These are phyloP conservation scores for Hymenochirus boettgeri DNA, from an alignment of 2,113 vertebrate genomes.

Conservation along the genomic window DNA sequence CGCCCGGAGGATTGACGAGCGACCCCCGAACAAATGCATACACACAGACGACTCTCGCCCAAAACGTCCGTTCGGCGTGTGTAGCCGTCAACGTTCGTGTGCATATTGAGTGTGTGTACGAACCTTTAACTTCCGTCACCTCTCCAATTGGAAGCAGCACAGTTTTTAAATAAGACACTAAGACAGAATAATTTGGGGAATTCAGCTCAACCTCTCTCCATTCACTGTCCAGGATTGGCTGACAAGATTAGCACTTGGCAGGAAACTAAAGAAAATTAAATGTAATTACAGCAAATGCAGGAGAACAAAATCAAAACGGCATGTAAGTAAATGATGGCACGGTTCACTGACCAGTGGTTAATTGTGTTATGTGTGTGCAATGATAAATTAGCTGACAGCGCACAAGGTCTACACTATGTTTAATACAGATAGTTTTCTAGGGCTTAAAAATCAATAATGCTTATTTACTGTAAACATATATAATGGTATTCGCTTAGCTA, in stretches of 20 bases:
- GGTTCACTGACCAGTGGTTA: background rate
- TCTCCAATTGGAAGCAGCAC: no score
- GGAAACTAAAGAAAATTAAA: constrained; percentile 11
- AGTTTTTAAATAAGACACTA: no score
- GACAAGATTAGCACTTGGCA: background rate
- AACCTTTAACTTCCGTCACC: no score
- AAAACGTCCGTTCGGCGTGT: no score
- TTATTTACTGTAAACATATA: no score
- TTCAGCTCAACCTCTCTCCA: background rate
- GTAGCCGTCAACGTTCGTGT: no score
- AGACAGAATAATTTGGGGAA: background rate
- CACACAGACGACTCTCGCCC: no score
- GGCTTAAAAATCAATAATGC: no score
- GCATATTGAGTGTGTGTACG: no score
- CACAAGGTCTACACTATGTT: background rate
- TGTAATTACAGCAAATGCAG: constrained; percentile 1
- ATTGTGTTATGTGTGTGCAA: background rate
- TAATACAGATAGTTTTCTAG: background rate
- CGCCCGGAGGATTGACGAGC: no score
- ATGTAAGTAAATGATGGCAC: constrained; percentile 9
- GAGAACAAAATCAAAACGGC: constrained; percentile 4
- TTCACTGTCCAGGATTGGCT: background rate
- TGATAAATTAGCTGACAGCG: background rate
- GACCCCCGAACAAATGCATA: no score
- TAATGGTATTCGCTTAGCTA: no score